Conservation (phyloP, 2,797 vertebrate species). For the Gymnocypris eckloni region DNA sequence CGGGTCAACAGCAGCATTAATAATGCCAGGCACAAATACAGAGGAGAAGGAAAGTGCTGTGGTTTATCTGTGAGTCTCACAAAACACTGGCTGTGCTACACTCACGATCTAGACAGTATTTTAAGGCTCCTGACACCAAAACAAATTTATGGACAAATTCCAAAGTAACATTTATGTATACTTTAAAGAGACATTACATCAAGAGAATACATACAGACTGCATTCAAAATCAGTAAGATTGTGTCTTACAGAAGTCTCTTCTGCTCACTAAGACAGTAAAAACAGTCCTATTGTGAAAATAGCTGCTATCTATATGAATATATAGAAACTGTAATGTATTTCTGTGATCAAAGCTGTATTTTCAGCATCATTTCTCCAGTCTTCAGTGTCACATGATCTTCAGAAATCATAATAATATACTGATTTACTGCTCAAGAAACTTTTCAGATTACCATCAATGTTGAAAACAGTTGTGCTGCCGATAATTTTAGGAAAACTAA, state of each 20-base stretch:
- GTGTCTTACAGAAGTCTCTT: background rate
- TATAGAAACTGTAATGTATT: background rate
- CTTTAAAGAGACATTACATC: background rate
- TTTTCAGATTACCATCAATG: background rate
- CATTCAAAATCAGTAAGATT: background rate
- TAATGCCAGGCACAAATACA: slow-evolving; percentile 42
- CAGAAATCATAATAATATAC: background rate
- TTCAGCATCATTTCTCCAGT: background rate
- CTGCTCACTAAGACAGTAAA: background rate
- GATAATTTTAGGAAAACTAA: too few relatives aligned
- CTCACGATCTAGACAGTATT: background rate
- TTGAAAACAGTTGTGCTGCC: background rate
- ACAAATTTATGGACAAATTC: background rate
- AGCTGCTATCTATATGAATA: too few relatives aligned
- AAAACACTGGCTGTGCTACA: background rate
- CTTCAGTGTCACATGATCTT: background rate
- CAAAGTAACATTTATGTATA: background rate
- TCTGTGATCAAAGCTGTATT: background rate
- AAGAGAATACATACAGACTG: background rate
- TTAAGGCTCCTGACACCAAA: background rate
- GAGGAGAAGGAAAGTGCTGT: slow-evolving; percentile 25
- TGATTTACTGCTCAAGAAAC: background rate
- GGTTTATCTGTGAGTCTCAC: slow-evolving; percentile 26
- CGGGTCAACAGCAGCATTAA: slow-evolving; percentile 51
- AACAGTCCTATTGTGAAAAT: background rate